A percentile compares a stretch with the other conserved stretches of the same genome.
Evolutionary conservation across 2,113 vertebrate species (phyloP).

Genomic region (Pelecanoides urinatrix): DNA sequence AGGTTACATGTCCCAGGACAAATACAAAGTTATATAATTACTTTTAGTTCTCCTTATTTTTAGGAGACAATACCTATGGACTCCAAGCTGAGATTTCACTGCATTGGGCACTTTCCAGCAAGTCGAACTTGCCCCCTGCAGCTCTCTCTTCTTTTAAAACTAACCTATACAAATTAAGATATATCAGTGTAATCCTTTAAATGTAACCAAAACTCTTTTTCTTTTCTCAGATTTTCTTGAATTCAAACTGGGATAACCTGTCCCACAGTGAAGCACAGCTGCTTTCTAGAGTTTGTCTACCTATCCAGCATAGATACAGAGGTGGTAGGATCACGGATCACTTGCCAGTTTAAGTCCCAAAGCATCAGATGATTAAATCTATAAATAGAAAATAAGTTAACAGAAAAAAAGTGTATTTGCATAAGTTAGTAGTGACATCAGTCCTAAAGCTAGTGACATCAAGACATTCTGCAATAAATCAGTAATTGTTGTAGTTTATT

Average conservation of each 20-base stretch:
- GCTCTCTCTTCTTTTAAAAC: neutral
- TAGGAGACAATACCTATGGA: neutral
- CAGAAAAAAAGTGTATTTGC: neutral
- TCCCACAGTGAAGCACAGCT: neutral
- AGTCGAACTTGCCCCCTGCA: neutral
- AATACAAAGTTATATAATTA: neutral
- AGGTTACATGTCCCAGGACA: rapidly evolving
- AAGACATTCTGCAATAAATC: neutral
- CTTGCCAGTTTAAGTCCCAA: neutral
- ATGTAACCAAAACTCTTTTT: neutral
- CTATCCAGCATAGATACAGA: neutral
- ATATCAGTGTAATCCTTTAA: neutral
- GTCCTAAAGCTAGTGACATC: neutral
- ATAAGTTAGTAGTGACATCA: neutral
- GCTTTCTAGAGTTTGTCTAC: neutral
- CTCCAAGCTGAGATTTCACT: neutral
- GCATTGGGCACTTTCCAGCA: rapidly evolving
- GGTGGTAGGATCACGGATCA: neutral
- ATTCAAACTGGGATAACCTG: neutral
- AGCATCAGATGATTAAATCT: neutral
- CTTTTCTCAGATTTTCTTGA: neutral
- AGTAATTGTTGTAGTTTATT: neutral
- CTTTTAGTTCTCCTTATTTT: neutral
- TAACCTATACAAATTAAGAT: neutral
- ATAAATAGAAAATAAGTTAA: neutral